A percentile compares a stretch with the other conserved stretches of the same genome.
Conservation (phyloP, 2,888 invertebrate species). For the Lithophane ornitopus region DNA sequence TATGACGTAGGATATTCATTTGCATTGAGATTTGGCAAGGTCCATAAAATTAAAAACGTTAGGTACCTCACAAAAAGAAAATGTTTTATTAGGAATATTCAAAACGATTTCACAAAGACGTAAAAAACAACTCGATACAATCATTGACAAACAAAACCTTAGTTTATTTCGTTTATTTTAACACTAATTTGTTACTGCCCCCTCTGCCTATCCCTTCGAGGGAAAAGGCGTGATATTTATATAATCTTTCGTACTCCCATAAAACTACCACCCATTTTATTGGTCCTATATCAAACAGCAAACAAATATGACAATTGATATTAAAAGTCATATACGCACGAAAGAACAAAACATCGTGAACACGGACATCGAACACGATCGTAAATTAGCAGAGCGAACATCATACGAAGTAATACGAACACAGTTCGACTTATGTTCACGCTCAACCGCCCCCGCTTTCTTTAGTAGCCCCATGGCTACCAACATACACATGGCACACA, state of each 20-base stretch:
- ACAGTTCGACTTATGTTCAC: no score
- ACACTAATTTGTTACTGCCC: not conserved
- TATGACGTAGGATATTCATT: not conserved
- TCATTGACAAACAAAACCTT: not conserved
- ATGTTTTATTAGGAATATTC: conserved; percentile 6
- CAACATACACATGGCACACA: no score
- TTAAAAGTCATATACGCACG: no score
- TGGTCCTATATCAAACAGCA: not conserved
- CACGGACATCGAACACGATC: no score
- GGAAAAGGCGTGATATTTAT: not conserved
- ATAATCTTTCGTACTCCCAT: no score
- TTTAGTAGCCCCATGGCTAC: no score
- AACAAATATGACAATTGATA: not conserved
- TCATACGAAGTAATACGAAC: no score
- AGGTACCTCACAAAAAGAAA: not conserved
- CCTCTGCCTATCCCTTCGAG: no score
- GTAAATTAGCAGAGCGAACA: no score
- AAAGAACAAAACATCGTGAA: no score
- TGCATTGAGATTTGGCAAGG: not conserved
- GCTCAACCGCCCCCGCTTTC: no score
- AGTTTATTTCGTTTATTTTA: no score
- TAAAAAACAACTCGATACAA: not conserved
- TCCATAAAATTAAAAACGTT: not conserved
- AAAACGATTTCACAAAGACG: conserved; percentile 1
- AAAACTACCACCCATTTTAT: not conserved